These are phyloP conservation scores for Anser cygnoides DNA, from an alignment of 2,113 vertebrate species.

Conservation along the genomic window DNA sequence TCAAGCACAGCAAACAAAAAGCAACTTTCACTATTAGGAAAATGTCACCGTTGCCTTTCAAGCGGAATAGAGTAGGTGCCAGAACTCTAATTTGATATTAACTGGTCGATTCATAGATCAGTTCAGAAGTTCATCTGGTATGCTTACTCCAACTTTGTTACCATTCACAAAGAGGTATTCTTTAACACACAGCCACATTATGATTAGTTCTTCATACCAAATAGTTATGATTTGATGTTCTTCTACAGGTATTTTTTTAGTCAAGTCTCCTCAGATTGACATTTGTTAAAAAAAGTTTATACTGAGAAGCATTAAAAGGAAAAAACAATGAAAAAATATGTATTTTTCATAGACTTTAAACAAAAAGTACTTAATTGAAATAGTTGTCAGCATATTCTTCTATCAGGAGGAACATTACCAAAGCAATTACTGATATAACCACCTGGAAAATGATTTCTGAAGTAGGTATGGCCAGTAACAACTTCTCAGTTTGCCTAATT, in stretches of 20 bases:
- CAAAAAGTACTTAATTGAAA: not conserved
- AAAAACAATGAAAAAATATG: not conserved
- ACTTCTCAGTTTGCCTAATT: not conserved
- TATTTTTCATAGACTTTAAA: not conserved
- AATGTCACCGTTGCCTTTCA: not conserved
- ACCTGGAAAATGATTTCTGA: not conserved
- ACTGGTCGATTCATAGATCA: not conserved
- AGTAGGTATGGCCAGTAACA: not conserved
- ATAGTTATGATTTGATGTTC: not conserved
- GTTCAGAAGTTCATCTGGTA: not conserved
- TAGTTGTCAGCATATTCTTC: not conserved
- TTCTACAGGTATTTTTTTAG: not conserved
- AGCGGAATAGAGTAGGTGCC: not conserved
- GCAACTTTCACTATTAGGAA: not conserved
- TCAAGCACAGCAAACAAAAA: slow-evolving; percentile 28
- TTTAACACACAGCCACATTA: not conserved
- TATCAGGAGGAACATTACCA: not conserved
- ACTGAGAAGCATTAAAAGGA: not conserved
- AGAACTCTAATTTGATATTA: not conserved
- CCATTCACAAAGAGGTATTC: rapidly evolving
- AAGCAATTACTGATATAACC: not conserved
- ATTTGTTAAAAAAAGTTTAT: not conserved
- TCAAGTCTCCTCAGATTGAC: not conserved
- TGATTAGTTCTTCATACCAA: not conserved
- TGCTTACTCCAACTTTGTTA: not conserved